These are phyloP conservation scores for Actenoides hombroni DNA, from an alignment of 2,113 vertebrate genomes.

Conservation along the genomic window DNA sequence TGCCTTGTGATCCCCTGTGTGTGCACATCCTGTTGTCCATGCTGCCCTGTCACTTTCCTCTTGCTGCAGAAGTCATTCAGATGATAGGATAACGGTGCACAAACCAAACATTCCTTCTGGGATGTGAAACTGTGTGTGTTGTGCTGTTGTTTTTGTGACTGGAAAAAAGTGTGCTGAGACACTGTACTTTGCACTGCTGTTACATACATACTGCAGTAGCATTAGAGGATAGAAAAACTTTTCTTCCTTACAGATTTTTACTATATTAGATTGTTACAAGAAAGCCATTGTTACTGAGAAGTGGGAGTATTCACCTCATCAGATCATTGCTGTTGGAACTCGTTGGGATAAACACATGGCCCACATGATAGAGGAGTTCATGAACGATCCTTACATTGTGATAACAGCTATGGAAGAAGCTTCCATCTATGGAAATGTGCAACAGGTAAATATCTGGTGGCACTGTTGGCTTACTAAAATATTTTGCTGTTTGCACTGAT, in stretches of 20 bases:
- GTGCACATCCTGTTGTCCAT: rapidly evolving
- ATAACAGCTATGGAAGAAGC: constrained; percentile 84
- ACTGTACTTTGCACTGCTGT: not conserved
- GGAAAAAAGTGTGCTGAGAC: not conserved
- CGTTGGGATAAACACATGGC: constrained; percentile 78
- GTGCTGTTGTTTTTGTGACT: not conserved
- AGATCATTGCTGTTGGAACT: constrained; percentile 82
- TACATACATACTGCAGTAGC: not conserved
- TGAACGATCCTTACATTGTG: constrained; percentile 80
- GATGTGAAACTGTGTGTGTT: not conserved
- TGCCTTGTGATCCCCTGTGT: rapidly evolving
- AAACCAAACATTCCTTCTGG: not conserved
- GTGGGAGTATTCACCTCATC: constrained; percentile 62
- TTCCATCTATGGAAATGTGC: constrained; percentile 85
- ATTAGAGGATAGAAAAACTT: not conserved
- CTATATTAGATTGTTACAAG: constrained; percentile 83
- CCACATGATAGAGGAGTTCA: constrained; percentile 76
- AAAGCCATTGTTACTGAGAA: constrained; percentile 68
- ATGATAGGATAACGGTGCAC: not conserved
- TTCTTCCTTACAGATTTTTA: constrained; percentile 74
- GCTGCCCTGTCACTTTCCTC: not conserved
- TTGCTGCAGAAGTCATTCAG: not conserved
- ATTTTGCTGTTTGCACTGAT: not conserved
- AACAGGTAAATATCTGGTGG: constrained; percentile 78
- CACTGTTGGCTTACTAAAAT: not conserved